Evolutionary conservation across 2,113 vertebrate genomes (phyloP), one percentile per base, ranked within the genome.

Genomic region (Mastomys coucha): DNA sequence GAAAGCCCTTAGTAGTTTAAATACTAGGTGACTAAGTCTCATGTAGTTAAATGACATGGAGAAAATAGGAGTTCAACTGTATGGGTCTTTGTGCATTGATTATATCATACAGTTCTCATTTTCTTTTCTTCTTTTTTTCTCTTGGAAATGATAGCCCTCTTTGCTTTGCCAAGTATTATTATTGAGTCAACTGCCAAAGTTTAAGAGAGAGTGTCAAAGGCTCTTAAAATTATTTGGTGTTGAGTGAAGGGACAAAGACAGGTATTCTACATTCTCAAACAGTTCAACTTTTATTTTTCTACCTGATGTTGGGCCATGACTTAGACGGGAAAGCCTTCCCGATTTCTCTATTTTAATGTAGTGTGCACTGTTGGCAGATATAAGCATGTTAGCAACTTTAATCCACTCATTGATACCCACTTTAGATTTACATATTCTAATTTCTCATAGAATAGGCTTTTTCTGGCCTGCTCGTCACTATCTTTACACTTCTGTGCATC

Each of bases 181-280:
- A 98, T 97, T 98, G 98, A 98, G 98, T 98, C 98, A 98, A 98
- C 98, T 98, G 96, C 98, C 98, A 98, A 98, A 98, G 98, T 98
- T 99, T 99, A 98, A 98, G 98, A 98, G 98, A 98, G 98, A 97
- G 98, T 98, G 98, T 99, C 97, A 99, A 98, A 93, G 93, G 93
- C 95, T 97, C 98, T 98, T 98, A 98, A 99, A 99, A 99, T 99
- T 98, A 99, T 99, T 95, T 98, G 98, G 98, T 98, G 99, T 98
- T 99, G 99, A 99, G 98, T 99, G 99, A 99, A 98, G 98, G 98
- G 98, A 97, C 98, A 98, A 98, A 98, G 98, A 98, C 97, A 98
- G 97, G 96, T 96, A 78, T 97, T 49, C 97, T 97, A 98, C 98
- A 97, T 98, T 98, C 33, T 75, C 97, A 95, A 97, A 98, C 97